Percentiles rank a stretch among this genome's conserved stretches.
Conservation (phyloP, 2,888 invertebrate genomes). For the Oscheius sp. region DNA sequence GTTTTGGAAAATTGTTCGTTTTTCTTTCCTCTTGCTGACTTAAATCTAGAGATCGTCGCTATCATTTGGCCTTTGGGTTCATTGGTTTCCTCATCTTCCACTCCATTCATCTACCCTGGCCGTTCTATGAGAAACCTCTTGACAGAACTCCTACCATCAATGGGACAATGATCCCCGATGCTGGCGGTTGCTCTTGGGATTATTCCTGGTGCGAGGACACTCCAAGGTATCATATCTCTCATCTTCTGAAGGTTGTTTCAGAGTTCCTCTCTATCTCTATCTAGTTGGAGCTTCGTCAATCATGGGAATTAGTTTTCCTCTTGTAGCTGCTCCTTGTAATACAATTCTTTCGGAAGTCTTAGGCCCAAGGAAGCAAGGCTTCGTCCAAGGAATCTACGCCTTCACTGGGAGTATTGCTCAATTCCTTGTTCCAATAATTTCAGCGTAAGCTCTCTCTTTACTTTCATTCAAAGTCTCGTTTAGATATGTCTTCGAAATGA, state of each 20-base stretch:
- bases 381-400: conserved; percentile 17
- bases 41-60: conserved; percentile 38
- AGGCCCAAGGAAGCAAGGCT: conserved; percentile 41
- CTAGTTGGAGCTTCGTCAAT: conserved; percentile 36
- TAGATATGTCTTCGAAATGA: conserved; percentile 10
- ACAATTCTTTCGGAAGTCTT: conserved; percentile 46
- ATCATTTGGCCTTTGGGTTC: conserved; percentile 41
- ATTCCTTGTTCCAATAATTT: conserved; percentile 5
- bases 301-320: conserved; percentile 47
- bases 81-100: conserved; percentile 43
- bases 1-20: conserved; percentile 33
- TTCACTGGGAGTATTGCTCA: conserved; percentile 18
- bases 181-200: conserved; percentile 41
- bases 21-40: background rate
- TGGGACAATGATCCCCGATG: conserved; percentile 16
- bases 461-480: background rate
- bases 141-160: conserved; percentile 35
- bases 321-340: conserved; percentile 46
- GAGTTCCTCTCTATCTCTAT: conserved; percentile 44
- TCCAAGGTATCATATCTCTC: background rate
- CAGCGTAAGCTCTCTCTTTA: conserved; percentile 13
- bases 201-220: conserved; percentile 45
- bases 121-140: conserved; percentile 39
- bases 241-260: background rate
- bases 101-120: conserved; percentile 43